Conservation (phyloP, 2,113 vertebrate genomes). For the Cyprinus carpio region DNA sequence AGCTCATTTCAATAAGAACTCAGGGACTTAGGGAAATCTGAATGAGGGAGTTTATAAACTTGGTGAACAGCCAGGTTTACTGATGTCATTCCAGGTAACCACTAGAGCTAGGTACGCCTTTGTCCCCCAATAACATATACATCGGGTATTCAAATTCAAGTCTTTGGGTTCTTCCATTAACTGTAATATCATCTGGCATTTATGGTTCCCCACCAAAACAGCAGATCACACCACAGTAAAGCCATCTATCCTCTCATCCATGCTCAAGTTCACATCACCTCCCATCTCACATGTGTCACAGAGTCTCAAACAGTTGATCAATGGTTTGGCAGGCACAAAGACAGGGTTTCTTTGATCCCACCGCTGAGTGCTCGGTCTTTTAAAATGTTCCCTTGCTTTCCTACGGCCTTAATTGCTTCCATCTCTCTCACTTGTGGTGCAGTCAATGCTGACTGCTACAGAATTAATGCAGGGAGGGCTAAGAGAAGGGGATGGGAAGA, state of each 20-base stretch:
- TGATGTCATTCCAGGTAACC: conserved; percentile 7
- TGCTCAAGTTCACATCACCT: conserved; percentile 33
- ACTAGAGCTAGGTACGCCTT: not conserved
- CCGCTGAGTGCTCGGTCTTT: conserved; percentile 51
- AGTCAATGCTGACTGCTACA: conserved; percentile 61
- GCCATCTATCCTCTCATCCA: conserved; percentile 26
- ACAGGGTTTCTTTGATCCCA: conserved; percentile 54
- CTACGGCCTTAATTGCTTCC: conserved; percentile 72
- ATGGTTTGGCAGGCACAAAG: conserved; percentile 40
- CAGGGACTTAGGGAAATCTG: not conserved
- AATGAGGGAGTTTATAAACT: not conserved
- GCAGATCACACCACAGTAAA: conserved; percentile 14
- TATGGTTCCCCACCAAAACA: conserved; percentile 36
- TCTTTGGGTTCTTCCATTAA: conserved; percentile 2
- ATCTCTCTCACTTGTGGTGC: conserved; percentile 65
- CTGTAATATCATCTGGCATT: conserved; percentile 30
- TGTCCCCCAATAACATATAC: conserved; percentile 18
- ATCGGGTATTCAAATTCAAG: not conserved
- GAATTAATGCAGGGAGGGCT: conserved; percentile 53
- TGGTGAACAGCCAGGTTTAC: not conserved
- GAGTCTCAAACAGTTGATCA: conserved; percentile 49
- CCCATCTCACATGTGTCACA: conserved; percentile 35
- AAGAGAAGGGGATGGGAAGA: conserved; percentile 51
- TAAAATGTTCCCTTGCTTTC: conserved; percentile 54
- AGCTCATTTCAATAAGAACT: not conserved